Evolutionary conservation across 1,140 invertebrate species (phyloP), one percentile per base, ranked within the genome.

Genomic region (Lutraria rhynchaena): DNA sequence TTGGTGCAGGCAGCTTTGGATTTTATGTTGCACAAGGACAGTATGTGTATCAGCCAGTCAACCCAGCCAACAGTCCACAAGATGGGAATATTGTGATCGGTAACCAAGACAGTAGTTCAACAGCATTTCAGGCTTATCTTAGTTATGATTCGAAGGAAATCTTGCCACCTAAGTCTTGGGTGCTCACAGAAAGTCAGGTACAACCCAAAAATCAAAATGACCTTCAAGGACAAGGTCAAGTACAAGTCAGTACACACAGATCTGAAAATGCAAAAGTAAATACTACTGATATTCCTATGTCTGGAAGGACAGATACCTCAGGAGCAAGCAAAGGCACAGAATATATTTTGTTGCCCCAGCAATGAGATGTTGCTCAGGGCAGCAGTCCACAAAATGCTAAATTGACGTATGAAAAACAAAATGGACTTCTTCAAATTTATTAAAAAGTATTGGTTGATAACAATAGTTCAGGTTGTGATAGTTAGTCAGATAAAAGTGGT

Each of bases 41-140:
- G 17, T 60, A 53, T 5, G 37, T 37, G 19, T 74, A 60, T 27
- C 51, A 37, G 33, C 71, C 71, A 0, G 71, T 74, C 3, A 22
- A 29, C 15, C 71, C 33, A 46, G 51, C 33, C 4, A 13, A 13
- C 22, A 15, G 57, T 0, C 37, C 29, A 29, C 33, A 60, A 27
- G 33, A 58, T 17, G 15, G 22, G 27, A 41, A 74, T 60, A 44
- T 24, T 1, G 49, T 27, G 19, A 31, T 55, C 33, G 51, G 29
- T 22, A 27, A 53, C 13, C 49, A 46, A 46, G 37, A 55, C 29
- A 81, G 77, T 35, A 61, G 44, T 58, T 24, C 58, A 13, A 63
- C 67, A 35, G 77, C 77, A 15, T 81, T 81, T 53, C 77, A 71
- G 33, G 67, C 65, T 5, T 81, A 71, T 51, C 22, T 81, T 15